Percentiles rank a stretch among this genome's conserved stretches.
Evolutionary conservation across 2,888 invertebrate species (phyloP).

Genomic region (Eupsilia transversa): DNA sequence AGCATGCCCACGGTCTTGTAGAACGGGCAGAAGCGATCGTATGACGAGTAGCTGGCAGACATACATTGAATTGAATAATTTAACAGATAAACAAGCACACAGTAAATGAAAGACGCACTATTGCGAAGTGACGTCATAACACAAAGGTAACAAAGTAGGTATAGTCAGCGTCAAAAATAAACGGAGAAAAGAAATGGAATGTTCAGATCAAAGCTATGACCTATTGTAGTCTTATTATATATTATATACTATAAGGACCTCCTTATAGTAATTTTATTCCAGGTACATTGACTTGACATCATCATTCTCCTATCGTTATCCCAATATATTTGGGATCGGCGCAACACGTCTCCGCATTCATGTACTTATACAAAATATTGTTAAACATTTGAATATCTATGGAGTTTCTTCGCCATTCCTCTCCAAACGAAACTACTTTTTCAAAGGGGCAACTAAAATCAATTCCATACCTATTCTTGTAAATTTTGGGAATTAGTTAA

Average conservation of each 20-base stretch:
- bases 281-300: no score
- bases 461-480: not conserved
- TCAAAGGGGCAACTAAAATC: not conserved
- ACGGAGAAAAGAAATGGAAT: not conserved
- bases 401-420: not conserved
- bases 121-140: not conserved
- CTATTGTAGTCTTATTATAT: not conserved
- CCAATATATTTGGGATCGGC: no score
- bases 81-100: not conserved
- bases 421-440: not conserved
- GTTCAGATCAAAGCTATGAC: not conserved
- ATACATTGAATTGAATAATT: not conserved
- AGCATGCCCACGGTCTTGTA: conserved; percentile 99
- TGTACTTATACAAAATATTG: not conserved
- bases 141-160: not conserved
- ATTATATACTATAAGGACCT: no score
- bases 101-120: no score
- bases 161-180: not conserved
- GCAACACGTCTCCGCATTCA: not conserved
- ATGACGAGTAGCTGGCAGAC: conserved; percentile 93
- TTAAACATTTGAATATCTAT: not conserved
- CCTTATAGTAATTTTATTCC: not conserved
- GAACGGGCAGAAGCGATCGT: conserved; percentile 99
- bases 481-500: not conserved
- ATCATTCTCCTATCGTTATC: no score